Percentiles rank a stretch among this genome's conserved stretches.
These are phyloP conservation scores for Biston betularia DNA, from an alignment of 2,888 invertebrate genomes.

Conservation along the genomic window DNA sequence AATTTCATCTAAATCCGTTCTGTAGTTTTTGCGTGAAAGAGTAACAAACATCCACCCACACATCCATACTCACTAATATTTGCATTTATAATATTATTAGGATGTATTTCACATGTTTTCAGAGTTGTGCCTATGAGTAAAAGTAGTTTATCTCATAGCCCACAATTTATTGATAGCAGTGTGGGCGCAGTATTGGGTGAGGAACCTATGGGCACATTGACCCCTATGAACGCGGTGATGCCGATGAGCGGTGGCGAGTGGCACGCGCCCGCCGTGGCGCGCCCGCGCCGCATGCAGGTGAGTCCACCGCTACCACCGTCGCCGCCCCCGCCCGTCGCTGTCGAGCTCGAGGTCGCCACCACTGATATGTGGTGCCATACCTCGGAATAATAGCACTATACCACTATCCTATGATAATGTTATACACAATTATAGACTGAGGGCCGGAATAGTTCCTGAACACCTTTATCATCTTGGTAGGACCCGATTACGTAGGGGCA, in stretches of 20 bases:
- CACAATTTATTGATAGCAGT: background rate
- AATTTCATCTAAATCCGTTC: too few species aligned
- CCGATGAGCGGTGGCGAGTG: constrained; percentile 34
- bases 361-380: constrained; percentile 77
- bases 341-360: constrained; percentile 79
- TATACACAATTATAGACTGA: too few species aligned
- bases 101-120: too few species aligned
- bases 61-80: too few species aligned
- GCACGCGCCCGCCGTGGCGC: constrained; percentile 45
- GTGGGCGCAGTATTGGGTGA: background rate
- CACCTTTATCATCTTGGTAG: too few species aligned
- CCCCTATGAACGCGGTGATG: background rate
- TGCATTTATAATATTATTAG: too few species aligned
- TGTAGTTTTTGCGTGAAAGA: too few species aligned
- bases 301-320: constrained; percentile 54
- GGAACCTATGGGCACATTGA: background rate
- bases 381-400: constrained; percentile 10
- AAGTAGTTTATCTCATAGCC: too few species aligned
- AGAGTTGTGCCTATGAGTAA: too few species aligned
- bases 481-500: too few species aligned
- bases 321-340: constrained; percentile 51
- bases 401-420: background rate
- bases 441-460: too few species aligned
- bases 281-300: constrained; percentile 64
- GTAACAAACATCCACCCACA: too few species aligned